Conservation (phyloP, 30 jellyfish, hydroid and myxozoan genomes). For the Hydra vulgaris region DNA sequence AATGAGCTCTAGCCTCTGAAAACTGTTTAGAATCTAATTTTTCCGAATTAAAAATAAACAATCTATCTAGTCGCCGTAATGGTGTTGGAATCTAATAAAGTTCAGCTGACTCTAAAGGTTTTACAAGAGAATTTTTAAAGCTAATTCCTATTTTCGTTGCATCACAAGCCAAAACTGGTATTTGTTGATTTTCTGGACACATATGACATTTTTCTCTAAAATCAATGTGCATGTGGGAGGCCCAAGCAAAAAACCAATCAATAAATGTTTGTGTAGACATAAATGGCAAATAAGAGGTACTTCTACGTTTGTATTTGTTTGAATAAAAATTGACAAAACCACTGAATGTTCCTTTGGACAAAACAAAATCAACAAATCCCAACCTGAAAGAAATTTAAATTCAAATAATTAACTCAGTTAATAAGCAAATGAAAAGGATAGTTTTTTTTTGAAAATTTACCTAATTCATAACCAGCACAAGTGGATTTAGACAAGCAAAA, state of each 20-base stretch:
- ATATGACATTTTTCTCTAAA: slow-evolving; percentile 3
- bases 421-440: too few species aligned
- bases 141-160: slow-evolving; percentile 9
- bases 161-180: slow-evolving; percentile 12
- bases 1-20: not conserved
- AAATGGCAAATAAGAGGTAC: not conserved
- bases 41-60: not conserved
- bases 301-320: not conserved
- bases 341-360: slow-evolving; percentile 5
- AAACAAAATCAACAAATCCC: slow-evolving; percentile 15
- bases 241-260: slow-evolving; percentile 21
- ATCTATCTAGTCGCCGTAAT: not conserved
- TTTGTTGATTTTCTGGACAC: not conserved
- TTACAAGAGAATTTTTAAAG: not conserved
- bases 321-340: slow-evolving; percentile 3
- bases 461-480: slow-evolving; percentile 3
- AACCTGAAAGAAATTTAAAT: too few species aligned
- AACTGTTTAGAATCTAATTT: not conserved
- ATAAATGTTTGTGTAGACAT: slow-evolving; percentile 6
- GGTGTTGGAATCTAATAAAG: not conserved
- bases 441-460: too few species aligned
- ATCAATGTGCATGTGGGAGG: slow-evolving; percentile 14
- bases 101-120: slow-evolving; percentile 1
- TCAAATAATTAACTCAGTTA: too few species aligned
- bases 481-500: not conserved